These are phyloP conservation scores for Hermetia illucens DNA, from an alignment of 1,140 invertebrate species.

Conservation along the genomic window DNA sequence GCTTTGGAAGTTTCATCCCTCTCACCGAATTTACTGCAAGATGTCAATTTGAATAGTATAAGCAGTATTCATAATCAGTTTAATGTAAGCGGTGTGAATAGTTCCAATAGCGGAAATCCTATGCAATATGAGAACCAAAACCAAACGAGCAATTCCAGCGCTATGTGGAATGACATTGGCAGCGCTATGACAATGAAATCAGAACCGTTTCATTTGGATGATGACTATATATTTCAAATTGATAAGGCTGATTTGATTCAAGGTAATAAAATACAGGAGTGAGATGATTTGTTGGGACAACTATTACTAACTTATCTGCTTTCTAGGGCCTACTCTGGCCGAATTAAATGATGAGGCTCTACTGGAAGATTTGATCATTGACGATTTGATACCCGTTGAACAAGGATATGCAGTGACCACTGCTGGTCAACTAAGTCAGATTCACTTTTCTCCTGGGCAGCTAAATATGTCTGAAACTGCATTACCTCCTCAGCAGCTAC, in stretches of 20 bases:
- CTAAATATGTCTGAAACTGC: neutral
- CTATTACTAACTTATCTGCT: no score
- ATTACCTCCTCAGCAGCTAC: slow-evolving; percentile 8
- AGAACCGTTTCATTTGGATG: slow-evolving; percentile 60
- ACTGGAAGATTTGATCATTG: slow-evolving; percentile 69
- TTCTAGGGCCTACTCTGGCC: slow-evolving; percentile 67
- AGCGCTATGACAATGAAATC: slow-evolving; percentile 35
- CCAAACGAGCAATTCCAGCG: slow-evolving; percentile 19
- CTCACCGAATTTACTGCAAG: slow-evolving; percentile 25
- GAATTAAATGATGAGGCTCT: slow-evolving; percentile 73
- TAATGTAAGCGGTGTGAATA: no score
- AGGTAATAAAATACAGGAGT: no score
- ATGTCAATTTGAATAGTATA: no score
- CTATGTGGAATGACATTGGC: slow-evolving; percentile 30
- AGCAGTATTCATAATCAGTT: no score
- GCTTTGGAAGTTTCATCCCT: slow-evolving; percentile 22
- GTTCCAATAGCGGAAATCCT: slow-evolving; percentile 7
- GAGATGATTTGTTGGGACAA: no score
- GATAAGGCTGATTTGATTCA: slow-evolving; percentile 70
- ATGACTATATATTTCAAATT: slow-evolving; percentile 80
- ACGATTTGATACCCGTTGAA: slow-evolving; percentile 63
- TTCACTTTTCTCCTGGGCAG: slow-evolving; percentile 1
- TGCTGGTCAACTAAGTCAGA: slow-evolving; percentile 8
- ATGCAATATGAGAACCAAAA: slow-evolving; percentile 16
- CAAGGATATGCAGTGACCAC: slow-evolving; percentile 29